Percentiles rank a stretch among this genome's conserved stretches.
These are phyloP conservation scores for Stegostoma tigrinum DNA, from an alignment of 2,113 vertebrate species.

Conservation along the genomic window DNA sequence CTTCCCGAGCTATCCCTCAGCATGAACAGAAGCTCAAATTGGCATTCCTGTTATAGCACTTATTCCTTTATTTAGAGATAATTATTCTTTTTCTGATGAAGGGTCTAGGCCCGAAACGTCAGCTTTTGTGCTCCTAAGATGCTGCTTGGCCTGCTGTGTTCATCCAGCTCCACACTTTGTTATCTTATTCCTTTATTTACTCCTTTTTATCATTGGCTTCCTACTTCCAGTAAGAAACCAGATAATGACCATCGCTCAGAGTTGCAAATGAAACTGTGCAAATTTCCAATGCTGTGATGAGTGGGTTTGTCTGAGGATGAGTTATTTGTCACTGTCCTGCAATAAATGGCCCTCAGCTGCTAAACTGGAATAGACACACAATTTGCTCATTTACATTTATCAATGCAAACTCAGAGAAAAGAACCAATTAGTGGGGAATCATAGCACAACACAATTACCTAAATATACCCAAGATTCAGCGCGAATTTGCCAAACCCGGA, in stretches of 20 bases:
- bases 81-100: too few relatives aligned
- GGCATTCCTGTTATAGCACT: neutral
- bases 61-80: neutral
- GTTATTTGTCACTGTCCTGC: neutral
- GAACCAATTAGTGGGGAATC: neutral
- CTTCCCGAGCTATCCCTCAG: neutral
- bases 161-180: too few relatives aligned
- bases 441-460: neutral
- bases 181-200: neutral
- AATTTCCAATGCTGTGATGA: neutral
- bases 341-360: neutral
- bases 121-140: too few relatives aligned
- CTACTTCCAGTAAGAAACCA: neutral
- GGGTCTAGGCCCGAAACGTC: too few relatives aligned
- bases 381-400: neutral
- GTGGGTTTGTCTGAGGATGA: neutral
- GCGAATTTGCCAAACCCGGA: neutral
- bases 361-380: neutral
- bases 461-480: neutral
- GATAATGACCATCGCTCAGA: neutral
- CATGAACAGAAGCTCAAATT: neutral
- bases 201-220: neutral
- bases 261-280: neutral
- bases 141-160: too few relatives aligned
- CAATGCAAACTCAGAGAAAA: neutral